Base-by-base conservation (phyloP, 2,888 invertebrate species). In the Ochlodes sylvanus region DNA sequence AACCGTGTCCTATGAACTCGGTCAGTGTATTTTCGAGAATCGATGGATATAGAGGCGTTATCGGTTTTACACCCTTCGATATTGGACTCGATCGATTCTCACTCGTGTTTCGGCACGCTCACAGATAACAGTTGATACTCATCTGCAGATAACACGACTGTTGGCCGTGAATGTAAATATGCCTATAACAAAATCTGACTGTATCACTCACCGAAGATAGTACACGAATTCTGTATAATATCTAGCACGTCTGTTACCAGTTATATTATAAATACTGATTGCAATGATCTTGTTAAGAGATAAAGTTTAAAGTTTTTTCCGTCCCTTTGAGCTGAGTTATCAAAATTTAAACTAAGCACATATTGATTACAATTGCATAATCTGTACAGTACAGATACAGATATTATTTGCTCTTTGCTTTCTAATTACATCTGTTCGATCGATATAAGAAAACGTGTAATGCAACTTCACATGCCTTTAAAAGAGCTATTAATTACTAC, bases 81-180 rank as follows among this genome's bases (percentile, higher is more conserved):
- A 79, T 73, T 73, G 72, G 71, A 73, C 70, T 68, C 71, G 71
- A 60, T 66, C 66, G 66, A 66, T 60, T 21, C 32, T 52, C 58
- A 58, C 27, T 54, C 58, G 41, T 70, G 75, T 55, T 67, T 67
- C 67, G 79, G 81, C 91, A 90, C 90, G 90, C 83, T 80, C 80
- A 69, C 73, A 80, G 88, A 88, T 89, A 86, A 79, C 65, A 44
- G 62, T 72, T 82, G 89, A 92, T 90, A 86, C 80, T 71, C 74
- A 88, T 89, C 87, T 80, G 71, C 69, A 83, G 89, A 90, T 89
- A 89, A 75, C 79, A 79, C 80, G 79, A 70, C 75, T 55, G 76
- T 76, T 78, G 77, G 77, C 80, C 79, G 76, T 73, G 75, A 77
- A 75, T 77, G 73, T 76, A 72, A 79, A 77, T 82, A 81, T 80